These are phyloP conservation scores for Philaethria dido DNA, from an alignment of 2,888 invertebrate genomes.

Conservation along the genomic window DNA sequence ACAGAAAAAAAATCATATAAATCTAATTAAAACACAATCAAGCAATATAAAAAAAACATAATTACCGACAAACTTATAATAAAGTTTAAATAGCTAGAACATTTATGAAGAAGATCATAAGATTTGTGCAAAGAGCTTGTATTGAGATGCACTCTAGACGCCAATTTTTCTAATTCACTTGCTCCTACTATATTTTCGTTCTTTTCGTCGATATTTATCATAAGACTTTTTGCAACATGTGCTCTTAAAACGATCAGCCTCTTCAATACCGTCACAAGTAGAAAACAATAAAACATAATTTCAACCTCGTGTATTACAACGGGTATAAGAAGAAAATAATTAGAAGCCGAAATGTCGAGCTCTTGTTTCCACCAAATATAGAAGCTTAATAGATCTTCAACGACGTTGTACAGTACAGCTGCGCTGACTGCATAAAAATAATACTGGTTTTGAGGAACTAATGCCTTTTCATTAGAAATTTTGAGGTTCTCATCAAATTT, in stretches of 20 bases:
- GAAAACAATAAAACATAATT: slow-evolving; percentile 37
- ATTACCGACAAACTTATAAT: slow-evolving; percentile 67
- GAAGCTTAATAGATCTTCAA: slow-evolving; percentile 13
- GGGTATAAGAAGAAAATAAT: slow-evolving; percentile 28
- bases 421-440: slow-evolving; percentile 22
- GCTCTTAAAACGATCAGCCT: slow-evolving; percentile 37
- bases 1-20: slow-evolving; percentile 24
- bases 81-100: slow-evolving; percentile 61
- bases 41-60: slow-evolving; percentile 1
- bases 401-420: slow-evolving; percentile 12
- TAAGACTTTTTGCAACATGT: slow-evolving; percentile 29
- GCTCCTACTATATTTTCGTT: neutral
- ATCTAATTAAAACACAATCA: neutral
- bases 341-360: neutral
- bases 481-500: slow-evolving; percentile 32
- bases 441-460: slow-evolving; percentile 7
- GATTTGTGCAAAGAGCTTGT: slow-evolving; percentile 59
- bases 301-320: slow-evolving; percentile 38
- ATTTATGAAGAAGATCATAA: slow-evolving; percentile 65
- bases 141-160: slow-evolving; percentile 56
- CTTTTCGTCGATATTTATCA: slow-evolving; percentile 5
- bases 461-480: slow-evolving; percentile 16
- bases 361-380: neutral
- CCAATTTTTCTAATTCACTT: slow-evolving; percentile 54
- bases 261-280: slow-evolving; percentile 33